Percentiles rank a stretch among this genome's conserved stretches.
These are phyloP conservation scores for Oryzaephilus surinamensis DNA, from an alignment of 1,140 invertebrate genomes.

Conservation along the genomic window DNA sequence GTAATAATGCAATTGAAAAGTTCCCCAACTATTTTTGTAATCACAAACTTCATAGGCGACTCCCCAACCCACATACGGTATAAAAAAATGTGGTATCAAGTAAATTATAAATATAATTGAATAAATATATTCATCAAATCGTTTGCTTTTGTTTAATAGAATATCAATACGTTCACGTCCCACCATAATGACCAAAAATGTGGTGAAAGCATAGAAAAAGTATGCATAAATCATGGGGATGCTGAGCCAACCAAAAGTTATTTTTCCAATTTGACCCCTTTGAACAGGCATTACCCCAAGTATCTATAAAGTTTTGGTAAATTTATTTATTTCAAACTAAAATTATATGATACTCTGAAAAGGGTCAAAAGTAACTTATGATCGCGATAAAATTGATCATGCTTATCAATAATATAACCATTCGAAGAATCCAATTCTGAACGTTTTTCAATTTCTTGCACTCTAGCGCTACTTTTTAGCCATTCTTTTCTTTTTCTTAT, in stretches of 20 bases:
- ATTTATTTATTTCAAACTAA: not conserved
- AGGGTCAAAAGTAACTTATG: constrained; percentile 47
- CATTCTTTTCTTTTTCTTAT: constrained; percentile 18
- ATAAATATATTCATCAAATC: constrained; percentile 54
- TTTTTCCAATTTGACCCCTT: constrained; percentile 37
- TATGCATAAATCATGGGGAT: constrained; percentile 46
- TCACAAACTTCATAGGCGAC: constrained; percentile 49
- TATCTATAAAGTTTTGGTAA: constrained; percentile 19
- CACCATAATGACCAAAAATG: constrained; percentile 42
- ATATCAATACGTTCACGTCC: constrained; percentile 46
- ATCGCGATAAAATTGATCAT: constrained; percentile 51
- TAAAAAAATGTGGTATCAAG: constrained; percentile 50
- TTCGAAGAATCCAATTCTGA: constrained; percentile 40
- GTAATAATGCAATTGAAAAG: constrained; percentile 36
- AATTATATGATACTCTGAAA: constrained; percentile 37
- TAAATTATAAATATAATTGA: constrained; percentile 50
- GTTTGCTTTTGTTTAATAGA: constrained; percentile 40
- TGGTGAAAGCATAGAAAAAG: constrained; percentile 44
- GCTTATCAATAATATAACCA: constrained; percentile 42
- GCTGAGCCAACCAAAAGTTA: constrained; percentile 48
- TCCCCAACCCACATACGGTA: constrained; percentile 52
- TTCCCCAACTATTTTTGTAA: constrained; percentile 51
- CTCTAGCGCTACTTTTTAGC: constrained; percentile 32
- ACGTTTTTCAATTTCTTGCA: constrained; percentile 30
- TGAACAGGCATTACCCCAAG: constrained; percentile 49